phyloP scores from a whole-genome alignment of 2,113 vertebrate species.

The Crotalus viridis region DNA sequence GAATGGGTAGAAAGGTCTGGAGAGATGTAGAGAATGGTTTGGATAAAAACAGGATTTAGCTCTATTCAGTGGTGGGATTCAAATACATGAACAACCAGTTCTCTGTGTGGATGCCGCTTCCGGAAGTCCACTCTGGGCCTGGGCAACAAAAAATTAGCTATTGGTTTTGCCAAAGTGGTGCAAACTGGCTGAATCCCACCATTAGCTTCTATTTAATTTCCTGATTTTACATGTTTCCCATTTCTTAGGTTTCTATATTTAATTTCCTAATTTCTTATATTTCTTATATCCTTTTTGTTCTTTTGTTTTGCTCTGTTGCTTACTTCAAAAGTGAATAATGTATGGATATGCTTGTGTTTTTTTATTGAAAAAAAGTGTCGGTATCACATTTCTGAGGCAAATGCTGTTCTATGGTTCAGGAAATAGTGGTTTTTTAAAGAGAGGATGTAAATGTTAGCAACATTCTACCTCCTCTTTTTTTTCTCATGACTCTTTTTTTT shows the following conservation, averaged over 20 bases:
- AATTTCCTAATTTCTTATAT: neutral
- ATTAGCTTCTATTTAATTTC: neutral
- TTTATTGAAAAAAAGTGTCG: neutral
- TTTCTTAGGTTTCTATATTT: too few species aligned
- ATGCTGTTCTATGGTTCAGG: constrained; percentile 48
- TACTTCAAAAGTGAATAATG: neutral
- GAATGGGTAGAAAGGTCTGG: neutral
- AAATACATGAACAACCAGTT: too few species aligned
- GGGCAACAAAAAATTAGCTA: too few species aligned
- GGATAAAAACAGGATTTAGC: neutral
- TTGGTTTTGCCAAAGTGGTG: too few species aligned
- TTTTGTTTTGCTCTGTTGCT: neutral
- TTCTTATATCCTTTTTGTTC: neutral
- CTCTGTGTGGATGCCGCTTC: too few species aligned
- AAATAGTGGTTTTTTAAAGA: constrained; percentile 60
- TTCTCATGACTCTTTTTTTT: neutral
- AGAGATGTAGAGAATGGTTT: neutral
- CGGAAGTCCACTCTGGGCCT: too few species aligned
- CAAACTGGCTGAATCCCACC: too few species aligned
- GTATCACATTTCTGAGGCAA: neutral
- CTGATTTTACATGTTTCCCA: neutral
- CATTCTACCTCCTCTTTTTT: neutral
- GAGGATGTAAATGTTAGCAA: constrained; percentile 27
- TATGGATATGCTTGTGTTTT: neutral
- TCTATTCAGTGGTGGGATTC: too few species aligned